phyloP scores from a whole-genome alignment of 2,797 vertebrate species.

The Diglossa cyanea region DNA sequence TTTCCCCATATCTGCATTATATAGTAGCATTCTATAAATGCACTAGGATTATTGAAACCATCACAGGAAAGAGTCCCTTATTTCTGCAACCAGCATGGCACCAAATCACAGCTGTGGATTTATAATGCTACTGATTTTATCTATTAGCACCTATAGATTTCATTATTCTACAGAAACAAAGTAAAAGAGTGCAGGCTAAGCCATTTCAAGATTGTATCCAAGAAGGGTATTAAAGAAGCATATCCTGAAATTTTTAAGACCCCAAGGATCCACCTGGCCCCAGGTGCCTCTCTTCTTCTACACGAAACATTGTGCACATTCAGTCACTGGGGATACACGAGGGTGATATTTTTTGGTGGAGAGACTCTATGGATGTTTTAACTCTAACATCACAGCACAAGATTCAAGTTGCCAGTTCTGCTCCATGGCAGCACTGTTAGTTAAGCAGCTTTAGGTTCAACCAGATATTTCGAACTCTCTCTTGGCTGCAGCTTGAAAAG shows the following conservation, averaged over 20 bases:
- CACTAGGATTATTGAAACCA: not conserved
- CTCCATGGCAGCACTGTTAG: not conserved
- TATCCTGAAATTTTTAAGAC: not conserved
- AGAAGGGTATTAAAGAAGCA: not conserved
- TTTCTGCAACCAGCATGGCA: not conserved
- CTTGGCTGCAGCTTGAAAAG: not conserved
- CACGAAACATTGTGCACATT: not conserved
- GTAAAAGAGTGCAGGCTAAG: not conserved
- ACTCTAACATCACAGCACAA: not conserved
- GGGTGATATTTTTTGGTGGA: not conserved
- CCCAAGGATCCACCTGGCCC: not conserved
- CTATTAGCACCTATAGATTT: not conserved
- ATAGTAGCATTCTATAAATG: not conserved
- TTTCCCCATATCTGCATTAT: not conserved
- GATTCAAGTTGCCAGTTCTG: not conserved
- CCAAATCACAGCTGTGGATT: not conserved
- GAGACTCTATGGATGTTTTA: not conserved
- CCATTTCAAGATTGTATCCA: not conserved
- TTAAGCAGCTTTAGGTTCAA: not conserved
- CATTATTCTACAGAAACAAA: not conserved
- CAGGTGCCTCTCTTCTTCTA: not conserved
- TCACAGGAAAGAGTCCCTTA: not conserved
- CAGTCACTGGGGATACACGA: not conserved
- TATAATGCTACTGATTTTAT: not conserved
- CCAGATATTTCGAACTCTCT: not conserved